Conservation (phyloP, 2,888 invertebrate genomes). For the Drepana falcataria region DNA sequence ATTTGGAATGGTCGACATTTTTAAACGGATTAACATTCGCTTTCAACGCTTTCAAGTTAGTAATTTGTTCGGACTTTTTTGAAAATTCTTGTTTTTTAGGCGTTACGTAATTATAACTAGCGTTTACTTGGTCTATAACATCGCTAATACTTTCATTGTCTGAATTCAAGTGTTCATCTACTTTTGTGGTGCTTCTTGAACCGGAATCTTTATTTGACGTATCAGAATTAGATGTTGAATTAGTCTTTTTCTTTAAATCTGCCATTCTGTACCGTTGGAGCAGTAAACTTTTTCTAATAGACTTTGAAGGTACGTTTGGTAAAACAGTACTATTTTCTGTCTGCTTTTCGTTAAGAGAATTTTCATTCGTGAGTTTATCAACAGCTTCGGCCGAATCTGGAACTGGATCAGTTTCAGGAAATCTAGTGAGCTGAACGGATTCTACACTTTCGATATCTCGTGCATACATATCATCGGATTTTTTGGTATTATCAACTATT, state of each 20-base stretch:
- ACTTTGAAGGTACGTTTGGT: slow-evolving; percentile 2
- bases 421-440: too few relatives aligned
- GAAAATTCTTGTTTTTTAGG: slow-evolving; percentile 1
- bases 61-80: background rate
- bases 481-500: too few relatives aligned
- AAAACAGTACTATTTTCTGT: background rate
- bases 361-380: too few relatives aligned
- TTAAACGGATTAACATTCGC: slow-evolving; percentile 57
- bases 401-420: too few relatives aligned
- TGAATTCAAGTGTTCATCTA: slow-evolving; percentile 17
- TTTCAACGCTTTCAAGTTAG: slow-evolving; percentile 9
- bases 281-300: slow-evolving; percentile 16
- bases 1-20: slow-evolving; percentile 50
- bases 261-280: slow-evolving; percentile 17
- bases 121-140: slow-evolving; percentile 29
- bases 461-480: background rate
- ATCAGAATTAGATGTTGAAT: slow-evolving; percentile 22
- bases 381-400: too few relatives aligned
- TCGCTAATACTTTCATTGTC: slow-evolving; percentile 34
- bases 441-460: too few relatives aligned
- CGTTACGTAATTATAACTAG: background rate
- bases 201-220: slow-evolving; percentile 28
- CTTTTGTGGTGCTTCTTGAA: slow-evolving; percentile 13
- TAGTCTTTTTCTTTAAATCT: slow-evolving; percentile 11
- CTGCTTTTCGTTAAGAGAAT: too few relatives aligned